Percentiles rank a stretch among this genome's conserved stretches.
These are phyloP conservation scores for Mylabris sibirica DNA, from an alignment of 2,888 invertebrate species.

Conservation along the genomic window DNA sequence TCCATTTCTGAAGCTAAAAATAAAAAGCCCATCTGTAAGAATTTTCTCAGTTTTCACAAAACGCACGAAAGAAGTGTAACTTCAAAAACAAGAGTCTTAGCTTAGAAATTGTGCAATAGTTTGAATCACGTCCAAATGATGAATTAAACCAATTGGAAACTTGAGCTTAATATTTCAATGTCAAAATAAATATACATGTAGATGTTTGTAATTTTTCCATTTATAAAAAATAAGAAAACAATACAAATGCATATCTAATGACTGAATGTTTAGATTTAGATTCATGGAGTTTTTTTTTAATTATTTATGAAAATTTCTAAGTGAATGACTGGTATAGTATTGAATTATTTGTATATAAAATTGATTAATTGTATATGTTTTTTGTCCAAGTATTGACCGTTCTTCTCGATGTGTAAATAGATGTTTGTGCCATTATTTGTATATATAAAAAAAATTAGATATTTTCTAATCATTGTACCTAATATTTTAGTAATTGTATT, in stretches of 20 bases:
- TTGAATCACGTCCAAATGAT: conserved; percentile 20
- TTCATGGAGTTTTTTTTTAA: background rate
- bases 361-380: conserved; percentile 23
- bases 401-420: conserved; percentile 16
- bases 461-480: conserved; percentile 19
- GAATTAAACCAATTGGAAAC: background rate
- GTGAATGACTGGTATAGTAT: background rate
- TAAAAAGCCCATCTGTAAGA: no score
- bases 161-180: conserved; percentile 34
- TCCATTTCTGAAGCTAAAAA: no score
- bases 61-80: conserved; percentile 2
- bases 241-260: conserved; percentile 35
- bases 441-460: conserved; percentile 4
- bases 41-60: no score
- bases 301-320: conserved; percentile 1
- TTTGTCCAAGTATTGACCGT: background rate
- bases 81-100: conserved; percentile 21
- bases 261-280: conserved; percentile 34
- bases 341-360: conserved; percentile 20
- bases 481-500: conserved; percentile 16
- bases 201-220: conserved; percentile 11
- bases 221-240: conserved; percentile 7
- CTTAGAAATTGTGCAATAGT: conserved; percentile 35
- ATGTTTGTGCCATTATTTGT: conserved; percentile 31
- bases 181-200: conserved; percentile 19